These are phyloP conservation scores for Athene cunicularia DNA, from an alignment of 2,113 vertebrate genomes.

Conservation along the genomic window DNA sequence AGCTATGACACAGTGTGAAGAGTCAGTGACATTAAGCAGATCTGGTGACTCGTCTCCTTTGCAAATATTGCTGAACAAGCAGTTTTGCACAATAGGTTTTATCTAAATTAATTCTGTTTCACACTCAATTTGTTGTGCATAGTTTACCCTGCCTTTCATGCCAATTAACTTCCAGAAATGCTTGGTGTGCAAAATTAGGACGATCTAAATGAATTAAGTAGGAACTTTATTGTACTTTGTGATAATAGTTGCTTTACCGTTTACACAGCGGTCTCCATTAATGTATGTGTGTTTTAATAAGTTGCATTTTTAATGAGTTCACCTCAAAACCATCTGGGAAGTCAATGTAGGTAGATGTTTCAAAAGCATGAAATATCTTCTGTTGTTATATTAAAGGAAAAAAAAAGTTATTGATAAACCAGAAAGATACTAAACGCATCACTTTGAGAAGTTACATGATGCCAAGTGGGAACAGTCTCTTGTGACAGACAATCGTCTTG, in stretches of 20 bases:
- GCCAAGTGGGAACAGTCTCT: background rate
- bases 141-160: conserved; percentile 65
- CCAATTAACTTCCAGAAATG: conserved; percentile 68
- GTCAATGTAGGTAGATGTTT: background rate
- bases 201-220: conserved; percentile 52
- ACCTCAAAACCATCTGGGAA: background rate
- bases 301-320: background rate
- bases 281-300: background rate
- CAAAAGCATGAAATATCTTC: background rate
- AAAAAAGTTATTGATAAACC: background rate
- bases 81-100: conserved; percentile 57
- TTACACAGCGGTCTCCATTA: background rate
- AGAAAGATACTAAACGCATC: background rate
- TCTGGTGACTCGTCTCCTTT: background rate
- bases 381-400: background rate
- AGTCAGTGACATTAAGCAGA: background rate
- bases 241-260: conserved; percentile 38
- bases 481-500: background rate
- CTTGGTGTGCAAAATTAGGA: conserved; percentile 52
- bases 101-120: conserved; percentile 72
- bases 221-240: conserved; percentile 19
- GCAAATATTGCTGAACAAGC: conserved; percentile 53
- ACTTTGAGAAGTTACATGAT: background rate
- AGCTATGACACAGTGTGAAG: background rate
- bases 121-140: conserved; percentile 73